Conservation (phyloP, 1,140 invertebrate genomes). For the Drosophila triauraria region DNA sequence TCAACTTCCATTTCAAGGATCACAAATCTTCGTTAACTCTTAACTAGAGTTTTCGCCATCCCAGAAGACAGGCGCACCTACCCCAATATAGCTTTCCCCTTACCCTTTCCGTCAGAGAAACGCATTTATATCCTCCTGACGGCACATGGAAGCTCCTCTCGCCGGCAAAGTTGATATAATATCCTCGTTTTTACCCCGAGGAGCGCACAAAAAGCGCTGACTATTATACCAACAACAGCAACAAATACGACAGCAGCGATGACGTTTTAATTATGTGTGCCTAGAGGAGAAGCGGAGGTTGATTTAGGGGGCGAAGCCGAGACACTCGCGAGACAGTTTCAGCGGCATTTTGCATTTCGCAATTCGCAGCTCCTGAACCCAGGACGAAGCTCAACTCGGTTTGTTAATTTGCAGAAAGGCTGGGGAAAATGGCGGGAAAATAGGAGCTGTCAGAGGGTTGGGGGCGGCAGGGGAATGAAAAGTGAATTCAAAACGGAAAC, state of each 20-base stretch:
- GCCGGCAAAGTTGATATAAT: conserved; percentile 48
- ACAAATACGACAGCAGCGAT: conserved; percentile 59
- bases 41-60: background rate
- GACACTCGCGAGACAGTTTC: conserved; percentile 74
- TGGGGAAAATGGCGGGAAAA: conserved; percentile 7
- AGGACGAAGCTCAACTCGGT: conserved; percentile 52
- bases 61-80: background rate
- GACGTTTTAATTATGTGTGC: conserved; percentile 82
- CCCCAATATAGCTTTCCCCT: conserved; percentile 13
- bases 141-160: conserved; percentile 24
- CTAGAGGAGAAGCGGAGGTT: conserved; percentile 49
- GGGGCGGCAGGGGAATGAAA: conserved; percentile 52
- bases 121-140: conserved; percentile 44
- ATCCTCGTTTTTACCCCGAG: conserved; percentile 35
- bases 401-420: conserved; percentile 53
- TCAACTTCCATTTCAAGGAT: background rate
- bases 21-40: conserved; percentile 1
- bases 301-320: conserved; percentile 49
- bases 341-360: conserved; percentile 41
- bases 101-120: conserved; percentile 9
- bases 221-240: conserved; percentile 53
- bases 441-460: background rate
- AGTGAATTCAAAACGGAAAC: conserved; percentile 83
- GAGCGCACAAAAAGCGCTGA: conserved; percentile 69
- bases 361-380: conserved; percentile 45